A percentile compares a stretch with the other conserved stretches of the same genome.
These are phyloP conservation scores for Invenusta paracnida DNA, from an alignment of 2,888 invertebrate species.

Conservation along the genomic window DNA sequence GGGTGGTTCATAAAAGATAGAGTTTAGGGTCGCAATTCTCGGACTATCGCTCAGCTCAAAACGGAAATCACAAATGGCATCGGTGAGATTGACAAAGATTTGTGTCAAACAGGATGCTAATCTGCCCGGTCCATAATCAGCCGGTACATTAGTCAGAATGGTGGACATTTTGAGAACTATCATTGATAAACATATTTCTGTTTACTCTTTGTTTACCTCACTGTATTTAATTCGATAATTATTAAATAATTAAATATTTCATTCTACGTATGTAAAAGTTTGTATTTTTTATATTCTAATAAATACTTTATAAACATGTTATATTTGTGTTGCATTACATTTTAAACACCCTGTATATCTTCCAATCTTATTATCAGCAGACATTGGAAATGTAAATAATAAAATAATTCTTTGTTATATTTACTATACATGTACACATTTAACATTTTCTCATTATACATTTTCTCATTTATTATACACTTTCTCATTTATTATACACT, in stretches of 20 bases:
- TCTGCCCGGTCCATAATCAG: not conserved
- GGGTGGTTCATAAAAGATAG: not conserved
- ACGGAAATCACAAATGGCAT: conserved; percentile 9
- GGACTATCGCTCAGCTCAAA: conserved; percentile 25
- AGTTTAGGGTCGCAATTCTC: not conserved
- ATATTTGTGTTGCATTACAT: not conserved
- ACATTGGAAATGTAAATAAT: no score
- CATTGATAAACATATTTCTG: conserved; percentile 16
- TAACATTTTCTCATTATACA: no score
- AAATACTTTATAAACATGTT: conserved; percentile 21
- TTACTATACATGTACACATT: no score
- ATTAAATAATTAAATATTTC: conserved; percentile 35
- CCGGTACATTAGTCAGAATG: not conserved
- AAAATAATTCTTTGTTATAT: no score
- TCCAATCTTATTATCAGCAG: no score
- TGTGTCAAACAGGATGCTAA: not conserved
- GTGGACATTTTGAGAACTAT: not conserved
- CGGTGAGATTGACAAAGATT: not conserved
- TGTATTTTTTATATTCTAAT: conserved; percentile 21
- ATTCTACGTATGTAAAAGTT: conserved; percentile 23
- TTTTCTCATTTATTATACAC: no score
- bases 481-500: no score
- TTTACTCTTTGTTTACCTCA: conserved; percentile 17
- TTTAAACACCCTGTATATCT: not conserved
- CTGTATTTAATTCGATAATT: conserved; percentile 51